Conservation (phyloP, 2,888 invertebrate genomes). For the Sisyra terminalis region DNA sequence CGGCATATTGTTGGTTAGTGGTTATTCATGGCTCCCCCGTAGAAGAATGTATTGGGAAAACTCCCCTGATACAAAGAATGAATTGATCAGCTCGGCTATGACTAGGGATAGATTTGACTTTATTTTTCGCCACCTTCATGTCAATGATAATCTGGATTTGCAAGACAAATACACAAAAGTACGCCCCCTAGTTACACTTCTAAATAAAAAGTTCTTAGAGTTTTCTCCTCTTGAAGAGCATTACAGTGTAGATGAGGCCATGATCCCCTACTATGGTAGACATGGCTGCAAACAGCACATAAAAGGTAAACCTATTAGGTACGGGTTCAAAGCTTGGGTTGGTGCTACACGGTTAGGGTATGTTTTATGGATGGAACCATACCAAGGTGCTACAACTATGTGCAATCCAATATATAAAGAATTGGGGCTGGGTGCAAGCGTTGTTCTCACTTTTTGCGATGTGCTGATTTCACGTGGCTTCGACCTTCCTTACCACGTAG, state of each 20-base stretch:
- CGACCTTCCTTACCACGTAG: not conserved
- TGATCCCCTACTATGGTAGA: slow-evolving; percentile 17
- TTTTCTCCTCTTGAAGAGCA: slow-evolving; percentile 15
- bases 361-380: slow-evolving; percentile 2
- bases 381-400: slow-evolving; percentile 4
- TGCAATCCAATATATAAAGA: not conserved
- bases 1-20: slow-evolving; percentile 14
- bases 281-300: slow-evolving; percentile 6
- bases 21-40: slow-evolving; percentile 13
- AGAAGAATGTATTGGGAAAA: slow-evolving; percentile 15
- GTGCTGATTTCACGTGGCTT: not conserved
- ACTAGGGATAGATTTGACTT: slow-evolving; percentile 14
- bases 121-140: slow-evolving; percentile 13
- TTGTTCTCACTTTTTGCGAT: slow-evolving; percentile 3
- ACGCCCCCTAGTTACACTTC: slow-evolving; percentile 12
- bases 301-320: slow-evolving; percentile 3
- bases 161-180: slow-evolving; percentile 14
- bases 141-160: slow-evolving; percentile 13
- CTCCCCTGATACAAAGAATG: slow-evolving; percentile 13
- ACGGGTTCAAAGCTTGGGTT: slow-evolving; percentile 6
- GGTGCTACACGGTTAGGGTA: slow-evolving; percentile 3
- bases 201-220: slow-evolving; percentile 12
- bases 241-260: slow-evolving; percentile 17
- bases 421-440: slow-evolving; percentile 3
- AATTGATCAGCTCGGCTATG: slow-evolving; percentile 12